These are phyloP conservation scores for Hippotragus niger DNA, from an alignment of 2,113 vertebrate species.

Conservation along the genomic window DNA sequence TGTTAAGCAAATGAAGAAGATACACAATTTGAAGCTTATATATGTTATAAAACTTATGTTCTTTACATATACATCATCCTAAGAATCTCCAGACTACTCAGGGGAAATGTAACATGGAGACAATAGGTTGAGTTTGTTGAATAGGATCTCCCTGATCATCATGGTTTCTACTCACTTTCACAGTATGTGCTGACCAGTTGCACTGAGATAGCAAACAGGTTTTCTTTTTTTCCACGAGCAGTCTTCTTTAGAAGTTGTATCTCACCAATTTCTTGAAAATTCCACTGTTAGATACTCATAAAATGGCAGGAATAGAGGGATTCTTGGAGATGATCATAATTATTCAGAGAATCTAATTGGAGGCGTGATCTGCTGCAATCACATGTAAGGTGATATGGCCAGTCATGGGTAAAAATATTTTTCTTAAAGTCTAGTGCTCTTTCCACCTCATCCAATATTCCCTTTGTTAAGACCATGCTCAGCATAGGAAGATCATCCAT, in stretches of 20 bases:
- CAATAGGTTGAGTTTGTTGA: not conserved
- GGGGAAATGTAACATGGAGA: not conserved
- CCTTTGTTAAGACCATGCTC: not conserved
- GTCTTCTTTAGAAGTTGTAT: not conserved
- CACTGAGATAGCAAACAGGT: not conserved
- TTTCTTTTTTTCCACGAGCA: not conserved
- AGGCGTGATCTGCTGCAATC: not conserved
- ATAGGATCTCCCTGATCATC: not conserved
- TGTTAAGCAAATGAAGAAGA: not conserved
- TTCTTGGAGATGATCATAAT: not conserved
- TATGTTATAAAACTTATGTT: not conserved
- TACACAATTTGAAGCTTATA: not conserved
- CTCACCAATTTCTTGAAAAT: not conserved
- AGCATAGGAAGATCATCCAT: not conserved
- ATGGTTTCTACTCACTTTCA: not conserved
- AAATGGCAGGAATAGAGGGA: not conserved
- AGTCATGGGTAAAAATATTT: not conserved
- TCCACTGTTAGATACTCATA: not conserved
- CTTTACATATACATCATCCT: not conserved
- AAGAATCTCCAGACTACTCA: not conserved
- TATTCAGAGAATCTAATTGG: not conserved
- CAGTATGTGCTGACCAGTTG: not conserved
- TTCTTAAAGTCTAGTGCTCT: not conserved
- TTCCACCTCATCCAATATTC: not conserved
- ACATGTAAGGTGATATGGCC: not conserved